Evolutionary conservation across 1,140 invertebrate genomes (phyloP), one percentile per base, ranked within the genome.

Genomic region (Piezodorus guildinii): DNA sequence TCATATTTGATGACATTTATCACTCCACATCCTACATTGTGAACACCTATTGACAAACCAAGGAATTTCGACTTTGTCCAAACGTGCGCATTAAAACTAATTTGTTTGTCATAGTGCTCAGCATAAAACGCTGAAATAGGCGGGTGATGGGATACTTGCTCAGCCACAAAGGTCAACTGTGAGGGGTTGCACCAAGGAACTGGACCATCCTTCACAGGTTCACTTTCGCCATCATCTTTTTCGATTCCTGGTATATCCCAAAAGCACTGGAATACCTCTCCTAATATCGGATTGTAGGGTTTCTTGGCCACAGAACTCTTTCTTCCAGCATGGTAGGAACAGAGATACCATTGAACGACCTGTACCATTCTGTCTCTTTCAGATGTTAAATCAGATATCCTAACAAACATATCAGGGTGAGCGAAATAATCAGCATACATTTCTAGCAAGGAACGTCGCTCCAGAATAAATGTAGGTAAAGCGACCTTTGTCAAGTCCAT

Each of bases 341-440:
- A 95, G 60, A 98, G 75, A 76, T 98, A 98, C 94, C 94, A 98
- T 68, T 84, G 80, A 0, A 95, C 83, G 21, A 94, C 86, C 77
- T 95, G 91, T 9, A 97, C 81, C 85, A 98, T 96, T 62, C 95
- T 81, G 62, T 96, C 93, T 66, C 80, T 79, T 3, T 95, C 89
- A 30, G 86, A 88, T 59, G 83, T 76, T 72, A 86, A 78, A 73
- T 94, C 90, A 21, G 86, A 83, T 76, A 94, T 92, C 94, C 86
- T 90, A 64, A 95, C 81, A 76, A 99, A 94, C 70, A 97, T 83
- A 77, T 98, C 92, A 1, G 94, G 91, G 82, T 98, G 95, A 23
- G 94, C 93, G 79, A 98, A 98, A 73, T 96, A 98, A 79, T 98
- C 94, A n/a, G 94, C 91, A 73, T 98, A 94, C 90, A 97, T 98